These are phyloP conservation scores for Drosophila sturtevanti DNA, from an alignment of 1,140 invertebrate genomes.

Conservation along the genomic window DNA sequence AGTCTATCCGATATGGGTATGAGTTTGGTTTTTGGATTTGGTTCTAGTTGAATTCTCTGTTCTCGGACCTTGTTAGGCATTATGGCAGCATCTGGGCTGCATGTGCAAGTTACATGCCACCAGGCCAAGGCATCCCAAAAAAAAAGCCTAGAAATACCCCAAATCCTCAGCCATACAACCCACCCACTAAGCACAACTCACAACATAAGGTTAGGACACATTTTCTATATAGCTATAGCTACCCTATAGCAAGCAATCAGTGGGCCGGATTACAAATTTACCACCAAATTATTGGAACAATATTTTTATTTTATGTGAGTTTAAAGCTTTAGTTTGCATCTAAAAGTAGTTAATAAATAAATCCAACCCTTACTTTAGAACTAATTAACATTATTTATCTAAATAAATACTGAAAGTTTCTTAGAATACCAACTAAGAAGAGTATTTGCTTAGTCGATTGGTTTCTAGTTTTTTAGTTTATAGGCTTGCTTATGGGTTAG, in stretches of 20 bases:
- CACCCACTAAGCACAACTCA: background rate
- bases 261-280: background rate
- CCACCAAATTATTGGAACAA: background rate
- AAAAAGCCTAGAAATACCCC: background rate
- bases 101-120: slow-evolving; percentile 63
- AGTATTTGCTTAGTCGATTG: background rate
- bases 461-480: background rate
- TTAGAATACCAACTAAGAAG: background rate
- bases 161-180: background rate
- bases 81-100: slow-evolving; percentile 49
- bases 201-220: background rate
- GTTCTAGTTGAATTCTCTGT: background rate
- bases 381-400: background rate
- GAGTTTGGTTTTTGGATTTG: background rate
- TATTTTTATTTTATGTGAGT: no score
- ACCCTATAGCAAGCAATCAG: no score
- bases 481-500: slow-evolving; percentile 5
- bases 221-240: no score
- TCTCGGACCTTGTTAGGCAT: slow-evolving; percentile 57
- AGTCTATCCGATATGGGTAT: background rate
- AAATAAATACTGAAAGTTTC: background rate
- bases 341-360: no score
- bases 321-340: no score
- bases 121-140: slow-evolving; percentile 37
- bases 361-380: background rate